Base-by-base conservation (phyloP, 1,140 invertebrate genomes). In the Triops cancriformis region DNA sequence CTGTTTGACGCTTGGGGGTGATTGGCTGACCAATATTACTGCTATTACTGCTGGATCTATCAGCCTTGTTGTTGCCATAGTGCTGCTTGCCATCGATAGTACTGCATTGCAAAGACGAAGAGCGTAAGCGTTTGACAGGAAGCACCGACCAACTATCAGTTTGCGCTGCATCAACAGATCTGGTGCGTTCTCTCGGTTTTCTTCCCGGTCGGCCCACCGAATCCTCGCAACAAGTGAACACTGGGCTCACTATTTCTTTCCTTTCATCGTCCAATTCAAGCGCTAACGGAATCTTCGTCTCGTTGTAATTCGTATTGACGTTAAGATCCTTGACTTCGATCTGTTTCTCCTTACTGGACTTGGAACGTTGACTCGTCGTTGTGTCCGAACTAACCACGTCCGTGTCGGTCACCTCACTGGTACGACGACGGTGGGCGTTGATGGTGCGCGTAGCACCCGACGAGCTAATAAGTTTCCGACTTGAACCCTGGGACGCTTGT, bases 391-490 rank as follows among this genome's bases (percentile, higher is more conserved):
- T 64, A n/a, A 23, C 51, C 1, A 64, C 14, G 6, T 64, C 51
- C 51, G 51, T 64, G 23, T 64, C 51, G 18, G 51, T 64, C 18
- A 9, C 18, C 3, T 64, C 51, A 14, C 51, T 64, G 5, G 51
- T 64, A 64, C 51, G 51, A 14, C 51, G 51, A 64, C 23, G 51
- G 51, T 64, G 10, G 10, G 51, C n/a, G 18, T 6, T 73, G 26
- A 72, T 72, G 23, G 77, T 72, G 18, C 45, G 51, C 37, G 77
- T 77, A 26, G 1, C 18, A 4, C 43, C 26, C 6, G 76, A 27
- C n/a, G 77, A 77, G 73, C 64, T 41, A 23, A 42, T 28, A 6
- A n/a, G 51, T 11, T 64, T 64, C 14, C 51, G 51, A 64, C 51
- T 64, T 18, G 51, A 64, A 6, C 51, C 51, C 26, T 77, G 77